These are phyloP conservation scores for Prietella phreatophila DNA, from an alignment of 2,113 vertebrate species.

Conservation along the genomic window DNA sequence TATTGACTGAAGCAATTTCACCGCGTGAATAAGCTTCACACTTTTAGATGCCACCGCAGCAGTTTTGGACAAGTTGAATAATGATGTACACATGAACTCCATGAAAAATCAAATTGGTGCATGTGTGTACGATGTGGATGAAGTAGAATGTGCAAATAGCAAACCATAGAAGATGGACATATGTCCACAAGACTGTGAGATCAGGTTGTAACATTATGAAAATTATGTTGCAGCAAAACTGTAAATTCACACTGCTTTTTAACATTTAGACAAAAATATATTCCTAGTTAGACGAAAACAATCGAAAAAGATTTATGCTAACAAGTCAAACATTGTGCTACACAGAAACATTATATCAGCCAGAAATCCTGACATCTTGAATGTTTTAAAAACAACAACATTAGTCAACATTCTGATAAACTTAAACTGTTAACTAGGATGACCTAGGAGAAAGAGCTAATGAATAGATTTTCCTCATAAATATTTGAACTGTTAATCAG, in stretches of 20 bases:
- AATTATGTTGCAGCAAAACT: neutral
- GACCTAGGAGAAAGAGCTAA: too few relatives aligned
- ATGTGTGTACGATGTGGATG: neutral
- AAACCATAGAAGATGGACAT: neutral
- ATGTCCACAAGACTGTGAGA: neutral
- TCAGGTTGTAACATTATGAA: neutral
- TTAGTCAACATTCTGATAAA: neutral
- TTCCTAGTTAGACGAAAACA: neutral
- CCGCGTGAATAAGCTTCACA: neutral
- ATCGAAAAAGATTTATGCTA: neutral
- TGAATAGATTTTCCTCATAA: neutral
- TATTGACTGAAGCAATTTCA: neutral
- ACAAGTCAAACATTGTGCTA: neutral
- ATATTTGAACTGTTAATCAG: neutral
- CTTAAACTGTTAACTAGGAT: too few relatives aligned
- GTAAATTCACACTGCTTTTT: neutral
- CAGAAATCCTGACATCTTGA: neutral
- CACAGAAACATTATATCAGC: neutral
- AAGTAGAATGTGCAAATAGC: neutral
- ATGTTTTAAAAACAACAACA: too few relatives aligned
- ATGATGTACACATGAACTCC: neutral
- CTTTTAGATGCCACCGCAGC: neutral
- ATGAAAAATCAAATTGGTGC: neutral
- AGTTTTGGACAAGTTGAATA: neutral
- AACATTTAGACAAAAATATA: neutral